Evolutionary conservation across 2,797 vertebrate species (phyloP), one percentile per base, ranked within the genome.

Genomic region (Rhabdomys pumilio): DNA sequence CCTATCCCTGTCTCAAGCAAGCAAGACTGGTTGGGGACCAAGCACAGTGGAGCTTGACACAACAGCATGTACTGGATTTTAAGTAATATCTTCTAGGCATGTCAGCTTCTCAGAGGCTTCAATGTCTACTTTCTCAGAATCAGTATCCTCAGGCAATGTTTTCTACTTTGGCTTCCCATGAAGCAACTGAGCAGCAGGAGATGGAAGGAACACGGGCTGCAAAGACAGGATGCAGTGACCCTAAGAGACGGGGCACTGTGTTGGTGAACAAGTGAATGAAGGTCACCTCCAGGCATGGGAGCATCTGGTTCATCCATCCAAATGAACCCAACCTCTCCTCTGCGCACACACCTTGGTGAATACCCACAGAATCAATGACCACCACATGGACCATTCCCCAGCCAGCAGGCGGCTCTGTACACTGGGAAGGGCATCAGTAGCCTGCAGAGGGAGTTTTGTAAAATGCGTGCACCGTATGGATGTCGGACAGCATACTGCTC

Each of bases 21-120:
- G 73, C 17, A 53, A 34, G 67, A 17, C 55, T 55, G 10, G 50
- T 24, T n/a, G 61, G 73, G 63, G 76, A 59, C 55, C 59, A 69
- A n/a, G 13, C 0, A 26, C 0, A 76, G 80, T 5, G 22, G 24
- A 67, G 47, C 14, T 50, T 81, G 76, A 89, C 83, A 72, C 34
- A 67, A 83, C 12, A 19, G 19, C 0, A 0, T 59, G 53, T 65
- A 76, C 86, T 87, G 65, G 72, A n/a, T 75, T 86, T 83, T 91
- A 83, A 86, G 89, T 47, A 85, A 50, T 55, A 53, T 79, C 92
- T 57, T 89, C 31, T 91, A 65, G 72, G 55, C 38, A 57, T 75
- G 86, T 61, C 41, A 83, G 17, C 38, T 89, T 96, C 83, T 93
- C 73, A 89, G 50, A 38, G 69, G 19, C 11, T 3, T 14, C 26